A percentile compares a stretch with the other conserved stretches of the same genome.
Evolutionary conservation across 1,140 invertebrate species (phyloP).

Genomic region (Formica exsecta): DNA sequence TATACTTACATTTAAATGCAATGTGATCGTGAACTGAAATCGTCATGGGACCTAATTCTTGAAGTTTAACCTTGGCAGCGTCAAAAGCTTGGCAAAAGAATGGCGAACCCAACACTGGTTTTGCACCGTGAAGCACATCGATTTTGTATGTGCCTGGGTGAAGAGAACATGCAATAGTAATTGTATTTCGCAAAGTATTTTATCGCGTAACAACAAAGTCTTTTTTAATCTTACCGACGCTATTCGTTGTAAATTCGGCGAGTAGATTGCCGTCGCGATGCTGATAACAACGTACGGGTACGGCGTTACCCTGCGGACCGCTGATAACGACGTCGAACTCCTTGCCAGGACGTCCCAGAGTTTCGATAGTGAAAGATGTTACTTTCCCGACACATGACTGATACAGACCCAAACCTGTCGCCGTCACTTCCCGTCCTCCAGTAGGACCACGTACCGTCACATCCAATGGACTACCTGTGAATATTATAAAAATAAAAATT

Average conservation of each 20-base stretch:
- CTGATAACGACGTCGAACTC: constrained; percentile 97
- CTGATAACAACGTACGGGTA: constrained; percentile 97
- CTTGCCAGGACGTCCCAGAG: constrained; percentile 92
- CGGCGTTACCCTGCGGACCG: constrained; percentile 95
- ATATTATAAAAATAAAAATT: background rate
- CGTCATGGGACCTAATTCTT: constrained; percentile 92
- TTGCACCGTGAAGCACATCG: constrained; percentile 96
- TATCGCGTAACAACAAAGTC: background rate
- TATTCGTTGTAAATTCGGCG: constrained; percentile 96
- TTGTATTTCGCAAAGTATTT: background rate
- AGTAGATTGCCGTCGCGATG: constrained; percentile 97
- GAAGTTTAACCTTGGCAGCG: constrained; percentile 91
- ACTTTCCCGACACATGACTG: constrained; percentile 93
- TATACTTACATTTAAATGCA: constrained; percentile 92
- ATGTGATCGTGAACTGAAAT: constrained; percentile 94
- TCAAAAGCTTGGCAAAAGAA: constrained; percentile 98
- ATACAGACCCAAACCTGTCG: constrained; percentile 93
- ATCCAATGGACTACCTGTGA: constrained; percentile 94
- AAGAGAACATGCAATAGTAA: constrained; percentile 52
- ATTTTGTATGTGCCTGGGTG: constrained; percentile 90
- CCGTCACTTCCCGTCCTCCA: constrained; percentile 94
- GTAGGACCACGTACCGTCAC: constrained; percentile 98
- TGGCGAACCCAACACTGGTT: constrained; percentile 97
- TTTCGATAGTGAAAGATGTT: constrained; percentile 96
- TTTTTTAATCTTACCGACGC: constrained; percentile 85